Evolutionary conservation across 1,140 invertebrate genomes (phyloP).

Genomic region (Drosophila lini): DNA sequence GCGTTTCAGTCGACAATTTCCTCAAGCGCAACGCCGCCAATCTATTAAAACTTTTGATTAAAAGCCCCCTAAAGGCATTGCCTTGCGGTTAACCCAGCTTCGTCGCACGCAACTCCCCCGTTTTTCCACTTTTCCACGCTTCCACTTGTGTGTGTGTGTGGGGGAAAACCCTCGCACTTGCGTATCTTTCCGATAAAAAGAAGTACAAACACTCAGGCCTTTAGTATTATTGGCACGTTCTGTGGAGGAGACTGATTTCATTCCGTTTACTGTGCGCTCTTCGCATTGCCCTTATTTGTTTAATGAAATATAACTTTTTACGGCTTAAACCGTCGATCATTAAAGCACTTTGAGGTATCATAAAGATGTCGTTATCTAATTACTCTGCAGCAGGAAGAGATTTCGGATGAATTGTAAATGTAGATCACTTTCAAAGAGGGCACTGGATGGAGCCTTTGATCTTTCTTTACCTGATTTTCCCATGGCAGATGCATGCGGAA

Average conservation of each 20-base stretch:
- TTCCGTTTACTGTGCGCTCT: conserved; percentile 17
- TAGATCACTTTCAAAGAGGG: conserved; percentile 17
- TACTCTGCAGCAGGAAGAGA: conserved; percentile 17
- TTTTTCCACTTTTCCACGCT: not conserved
- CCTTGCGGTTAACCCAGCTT: conserved; percentile 51
- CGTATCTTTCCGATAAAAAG: conserved; percentile 42
- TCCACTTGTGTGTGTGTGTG: too few species aligned
- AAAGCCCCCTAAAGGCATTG: conserved; percentile 48
- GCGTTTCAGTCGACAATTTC: conserved; percentile 66
- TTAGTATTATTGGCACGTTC: conserved; percentile 57
- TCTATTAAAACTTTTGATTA: conserved; percentile 78
- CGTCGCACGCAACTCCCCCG: not conserved
- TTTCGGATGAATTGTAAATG: conserved; percentile 17
- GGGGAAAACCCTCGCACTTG: conserved; percentile 43
- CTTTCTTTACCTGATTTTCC: conserved; percentile 7
- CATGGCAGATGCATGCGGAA: conserved; percentile 42
- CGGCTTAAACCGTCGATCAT: conserved; percentile 36
- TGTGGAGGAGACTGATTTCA: conserved; percentile 8
- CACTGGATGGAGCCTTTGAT: conserved; percentile 30
- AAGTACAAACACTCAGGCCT: not conserved
- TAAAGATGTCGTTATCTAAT: conserved; percentile 50
- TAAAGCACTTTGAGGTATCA: conserved; percentile 24
- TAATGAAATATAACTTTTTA: conserved; percentile 38
- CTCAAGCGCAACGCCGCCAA: conserved; percentile 67
- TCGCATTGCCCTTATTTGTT: conserved; percentile 49